Base-by-base conservation (phyloP, 2,888 invertebrate species). In the Temnothorax unifasciatus region DNA sequence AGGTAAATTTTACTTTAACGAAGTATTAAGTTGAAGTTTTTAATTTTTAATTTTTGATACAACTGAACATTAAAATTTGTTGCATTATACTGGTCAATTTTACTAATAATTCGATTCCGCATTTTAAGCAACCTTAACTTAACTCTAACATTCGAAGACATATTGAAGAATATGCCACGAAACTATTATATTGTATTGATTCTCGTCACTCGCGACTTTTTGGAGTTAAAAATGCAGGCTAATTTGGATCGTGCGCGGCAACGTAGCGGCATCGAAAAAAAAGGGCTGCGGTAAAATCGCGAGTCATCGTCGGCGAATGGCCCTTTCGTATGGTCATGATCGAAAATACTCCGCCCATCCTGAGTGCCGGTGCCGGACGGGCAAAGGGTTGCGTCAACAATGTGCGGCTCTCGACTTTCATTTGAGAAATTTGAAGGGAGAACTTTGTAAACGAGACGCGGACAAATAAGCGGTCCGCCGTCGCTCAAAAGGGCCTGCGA, bases 331-430 rank as follows among this genome's bases (percentile, higher is more conserved):
- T 15, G 83, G 79, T 79, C 77, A 77, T 54, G 83, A 83, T 83
- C 77, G 79, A 83, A 83, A 83, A 83, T 83, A 82, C 83, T 57
- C 83, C 79, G 83, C 79, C 83, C 66, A 83, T 79, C 66, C 38
- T n/a, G 79, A 77, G 57, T 52, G 52, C 29, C 71, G 54, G 71
- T 41, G 29, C 79, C 50, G 44, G 57, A 29, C 47, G 21, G 11
- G 79, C 83, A 83, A 85, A 83, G 85, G 83, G 85, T 85, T 85
- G 69, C 76, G 85, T 85, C 85, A 85, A 85, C 76, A 85, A 76
- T 85, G 83, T 38, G 83, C 63, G 69, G 71, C 69, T 64, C 76
- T 74, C 59, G 76, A 69, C 71, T 76, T 76, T 85, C 57, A 63
- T 47, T 38, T 54, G 76, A 54, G 38, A 76, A 83, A 83, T 68